A percentile compares a stretch with the other conserved stretches of the same genome.
phyloP scores from a whole-genome alignment of 1,140 invertebrate genomes.

The Lysiphlebus fabarum region DNA sequence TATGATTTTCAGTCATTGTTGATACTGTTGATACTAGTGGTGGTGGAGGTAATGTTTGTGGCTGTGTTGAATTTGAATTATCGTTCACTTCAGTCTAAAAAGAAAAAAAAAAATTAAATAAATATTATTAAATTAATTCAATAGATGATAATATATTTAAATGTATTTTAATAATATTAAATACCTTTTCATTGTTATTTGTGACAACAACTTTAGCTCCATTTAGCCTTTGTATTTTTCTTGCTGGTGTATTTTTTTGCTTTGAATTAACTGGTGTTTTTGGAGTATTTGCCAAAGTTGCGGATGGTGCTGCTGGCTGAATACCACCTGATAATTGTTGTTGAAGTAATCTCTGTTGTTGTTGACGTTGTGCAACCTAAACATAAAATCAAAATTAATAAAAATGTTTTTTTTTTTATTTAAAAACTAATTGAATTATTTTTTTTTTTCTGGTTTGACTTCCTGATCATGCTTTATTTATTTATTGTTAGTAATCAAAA shows the following conservation, averaged over 20 bases:
- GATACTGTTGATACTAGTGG: constrained; percentile 35
- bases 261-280: constrained; percentile 52
- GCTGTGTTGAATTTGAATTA: constrained; percentile 38
- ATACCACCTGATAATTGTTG: constrained; percentile 50
- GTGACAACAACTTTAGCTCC: constrained; percentile 51
- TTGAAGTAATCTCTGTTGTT: constrained; percentile 59
- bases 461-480: neutral
- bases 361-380: constrained; percentile 63
- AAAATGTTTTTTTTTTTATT: neutral
- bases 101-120: constrained; percentile 11
- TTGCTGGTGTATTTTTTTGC: constrained; percentile 47
- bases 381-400: constrained; percentile 8
- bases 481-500: constrained; percentile 8
- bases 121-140: too few relatives aligned
- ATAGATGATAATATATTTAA: neutral
- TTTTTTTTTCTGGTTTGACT: neutral
- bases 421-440: constrained; percentile 6
- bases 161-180: constrained; percentile 7
- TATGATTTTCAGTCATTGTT: constrained; percentile 44
- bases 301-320: constrained; percentile 48
- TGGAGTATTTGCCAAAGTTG: constrained; percentile 36
- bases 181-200: constrained; percentile 54
- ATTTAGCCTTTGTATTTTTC: constrained; percentile 53
- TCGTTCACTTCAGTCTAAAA: constrained; percentile 50
- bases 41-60: constrained; percentile 30